A percentile compares a stretch with the other conserved stretches of the same genome.
These are phyloP conservation scores for Andrena fulva DNA, from an alignment of 2,888 invertebrate genomes.

Conservation along the genomic window DNA sequence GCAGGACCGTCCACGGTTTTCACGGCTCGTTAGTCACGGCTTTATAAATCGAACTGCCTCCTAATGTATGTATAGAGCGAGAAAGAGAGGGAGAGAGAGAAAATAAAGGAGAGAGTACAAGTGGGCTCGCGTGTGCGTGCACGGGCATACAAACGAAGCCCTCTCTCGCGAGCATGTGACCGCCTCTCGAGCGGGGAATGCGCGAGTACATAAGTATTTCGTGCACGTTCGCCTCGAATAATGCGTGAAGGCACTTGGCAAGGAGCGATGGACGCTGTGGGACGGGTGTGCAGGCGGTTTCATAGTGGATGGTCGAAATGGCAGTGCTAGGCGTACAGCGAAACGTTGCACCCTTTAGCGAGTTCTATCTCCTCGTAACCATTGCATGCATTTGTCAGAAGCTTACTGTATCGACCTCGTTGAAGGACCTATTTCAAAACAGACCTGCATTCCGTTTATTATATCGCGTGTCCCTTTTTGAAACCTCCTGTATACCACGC, in stretches of 20 bases:
- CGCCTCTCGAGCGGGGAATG: constrained; percentile 33
- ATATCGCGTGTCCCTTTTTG: background rate
- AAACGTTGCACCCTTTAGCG: too few relatives aligned
- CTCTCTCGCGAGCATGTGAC: background rate
- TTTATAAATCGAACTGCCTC: constrained; percentile 68
- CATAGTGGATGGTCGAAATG: background rate
- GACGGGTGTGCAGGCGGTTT: background rate
- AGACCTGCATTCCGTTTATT: too few relatives aligned
- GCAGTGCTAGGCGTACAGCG: background rate
- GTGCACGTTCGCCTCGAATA: constrained; percentile 67
- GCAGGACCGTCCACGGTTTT: constrained; percentile 72
- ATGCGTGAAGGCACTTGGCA: constrained; percentile 61
- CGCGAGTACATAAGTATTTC: constrained; percentile 65
- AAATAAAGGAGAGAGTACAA: background rate
- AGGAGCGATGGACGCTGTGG: constrained; percentile 38
- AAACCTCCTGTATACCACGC: background rate
- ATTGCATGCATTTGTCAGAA: too few relatives aligned
- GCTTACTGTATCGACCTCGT: too few relatives aligned
- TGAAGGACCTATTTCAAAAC: background rate
- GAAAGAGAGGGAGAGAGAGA: background rate
- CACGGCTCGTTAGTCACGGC: constrained; percentile 77
- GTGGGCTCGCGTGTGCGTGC: background rate
- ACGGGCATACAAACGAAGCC: background rate
- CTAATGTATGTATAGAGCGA: background rate
- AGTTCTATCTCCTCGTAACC: too few relatives aligned